Conservation (phyloP, 2,797 vertebrate species). For the Sebastiscus albofasciatus region DNA sequence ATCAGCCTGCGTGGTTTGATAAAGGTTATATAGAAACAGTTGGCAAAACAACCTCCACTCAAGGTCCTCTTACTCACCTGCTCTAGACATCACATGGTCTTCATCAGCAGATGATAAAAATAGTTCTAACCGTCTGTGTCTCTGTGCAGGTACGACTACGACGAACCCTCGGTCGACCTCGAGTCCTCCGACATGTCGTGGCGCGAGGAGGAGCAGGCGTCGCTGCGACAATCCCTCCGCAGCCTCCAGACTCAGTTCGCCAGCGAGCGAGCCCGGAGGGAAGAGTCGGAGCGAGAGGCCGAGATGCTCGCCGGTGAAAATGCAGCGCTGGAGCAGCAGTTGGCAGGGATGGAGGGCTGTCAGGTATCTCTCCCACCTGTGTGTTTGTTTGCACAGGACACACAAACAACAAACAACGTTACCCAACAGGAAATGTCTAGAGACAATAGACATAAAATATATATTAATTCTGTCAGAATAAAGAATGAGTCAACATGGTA, state of each 20-base stretch:
- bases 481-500: not conserved
- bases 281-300: conserved; percentile 85
- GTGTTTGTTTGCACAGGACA: not conserved
- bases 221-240: conserved; percentile 83
- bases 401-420: not conserved
- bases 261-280: conserved; percentile 85
- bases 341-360: conserved; percentile 77
- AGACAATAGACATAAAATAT: not conserved
- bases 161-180: not conserved
- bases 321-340: conserved; percentile 85
- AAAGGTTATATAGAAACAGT: not conserved
- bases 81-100: not conserved
- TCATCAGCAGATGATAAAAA: not conserved
- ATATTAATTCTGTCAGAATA: not conserved
- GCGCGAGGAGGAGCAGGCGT: conserved; percentile 88
- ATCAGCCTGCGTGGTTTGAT: not conserved
- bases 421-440: too few species aligned
- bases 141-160: conserved; percentile 82
- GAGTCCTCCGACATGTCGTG: conserved; percentile 68
- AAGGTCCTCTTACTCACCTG: not conserved
- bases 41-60: not conserved
- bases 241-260: conserved; percentile 88
- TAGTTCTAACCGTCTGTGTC: not conserved
- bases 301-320: conserved; percentile 86
- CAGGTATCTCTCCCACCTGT: conserved; percentile 49